Evolutionary conservation across 2,888 invertebrate species (phyloP).

Genomic region (Eilema depressum): DNA sequence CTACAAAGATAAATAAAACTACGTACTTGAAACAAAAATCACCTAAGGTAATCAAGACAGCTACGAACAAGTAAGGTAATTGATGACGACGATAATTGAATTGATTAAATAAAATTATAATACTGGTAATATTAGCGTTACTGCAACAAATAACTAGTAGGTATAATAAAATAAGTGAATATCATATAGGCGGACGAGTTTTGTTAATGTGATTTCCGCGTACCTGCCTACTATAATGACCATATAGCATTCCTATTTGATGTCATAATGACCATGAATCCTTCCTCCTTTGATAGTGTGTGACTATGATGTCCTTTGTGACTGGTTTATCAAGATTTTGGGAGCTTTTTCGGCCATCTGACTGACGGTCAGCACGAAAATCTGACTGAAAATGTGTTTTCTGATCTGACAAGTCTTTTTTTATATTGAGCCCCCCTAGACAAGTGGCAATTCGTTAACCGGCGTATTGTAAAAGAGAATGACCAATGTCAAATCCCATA

Average conservation of each 20-base stretch:
- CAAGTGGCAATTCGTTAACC: too few species aligned
- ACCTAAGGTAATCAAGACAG: background rate
- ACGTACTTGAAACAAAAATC: background rate
- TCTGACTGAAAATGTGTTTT: background rate
- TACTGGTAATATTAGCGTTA: conserved; percentile 27
- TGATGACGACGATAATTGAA: background rate
- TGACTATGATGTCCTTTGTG: background rate
- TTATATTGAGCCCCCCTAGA: too few species aligned
- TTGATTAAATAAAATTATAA: conserved; percentile 2
- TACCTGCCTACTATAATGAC: background rate
- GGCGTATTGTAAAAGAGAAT: too few species aligned
- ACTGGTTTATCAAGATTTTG: background rate
- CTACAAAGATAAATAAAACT: background rate
- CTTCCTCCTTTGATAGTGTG: background rate
- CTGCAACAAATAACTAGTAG: conserved; percentile 13
- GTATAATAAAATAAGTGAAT: conserved; percentile 30
- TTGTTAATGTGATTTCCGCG: conserved; percentile 11
- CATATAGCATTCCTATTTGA: conserved; percentile 1
- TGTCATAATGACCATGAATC: conserved; percentile 1
- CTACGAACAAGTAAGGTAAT: background rate
- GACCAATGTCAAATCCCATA: too few species aligned
- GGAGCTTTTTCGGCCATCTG: background rate
- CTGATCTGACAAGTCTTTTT: too few species aligned
- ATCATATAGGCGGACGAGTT: conserved; percentile 22
- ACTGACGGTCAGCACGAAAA: background rate